Percentiles rank a stretch among this genome's conserved stretches.
Conservation (phyloP, 2,888 invertebrate genomes). For the Drosophila anceps region DNA sequence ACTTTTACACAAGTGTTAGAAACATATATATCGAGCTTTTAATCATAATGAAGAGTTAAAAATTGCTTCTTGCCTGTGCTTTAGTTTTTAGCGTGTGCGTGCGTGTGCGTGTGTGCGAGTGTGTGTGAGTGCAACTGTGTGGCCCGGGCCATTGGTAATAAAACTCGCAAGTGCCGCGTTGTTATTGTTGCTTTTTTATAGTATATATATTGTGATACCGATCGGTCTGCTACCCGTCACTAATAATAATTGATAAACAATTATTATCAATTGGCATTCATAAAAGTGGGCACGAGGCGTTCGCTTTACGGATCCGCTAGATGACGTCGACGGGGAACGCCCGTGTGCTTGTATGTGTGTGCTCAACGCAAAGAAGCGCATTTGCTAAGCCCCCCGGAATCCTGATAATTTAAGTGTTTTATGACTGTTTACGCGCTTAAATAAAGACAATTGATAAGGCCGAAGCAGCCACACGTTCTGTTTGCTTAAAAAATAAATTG, state of each 20-base stretch:
- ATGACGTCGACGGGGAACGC: constrained; percentile 45
- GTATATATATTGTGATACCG: not conserved
- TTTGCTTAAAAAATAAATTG: constrained; percentile 17
- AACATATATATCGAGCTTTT: not conserved
- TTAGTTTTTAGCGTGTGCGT: constrained; percentile 6
- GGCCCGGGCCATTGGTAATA: constrained; percentile 30
- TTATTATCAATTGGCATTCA: constrained; percentile 30
- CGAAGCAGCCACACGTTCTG: constrained; percentile 33
- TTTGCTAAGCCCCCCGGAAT: constrained; percentile 18
- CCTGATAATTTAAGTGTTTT: too few species aligned
- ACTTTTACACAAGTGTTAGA: not conserved
- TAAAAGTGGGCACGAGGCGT: constrained; percentile 8
- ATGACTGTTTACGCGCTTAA: constrained; percentile 51
- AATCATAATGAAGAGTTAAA: constrained; percentile 7
- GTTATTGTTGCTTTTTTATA: constrained; percentile 30
- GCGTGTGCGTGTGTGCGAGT: not conserved
- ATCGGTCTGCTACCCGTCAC: constrained; percentile 1
- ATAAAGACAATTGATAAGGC: constrained; percentile 47
- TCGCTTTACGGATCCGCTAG: constrained; percentile 1
- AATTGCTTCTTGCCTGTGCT: constrained; percentile 9
- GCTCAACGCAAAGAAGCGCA: not conserved
- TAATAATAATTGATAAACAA: constrained; percentile 19
- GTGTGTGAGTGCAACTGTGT: constrained; percentile 6
- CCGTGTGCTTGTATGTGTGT: constrained; percentile 17
- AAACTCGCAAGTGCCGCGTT: constrained; percentile 32